phyloP scores from a whole-genome alignment of 2,113 vertebrate species.

The Cairina moschata region DNA sequence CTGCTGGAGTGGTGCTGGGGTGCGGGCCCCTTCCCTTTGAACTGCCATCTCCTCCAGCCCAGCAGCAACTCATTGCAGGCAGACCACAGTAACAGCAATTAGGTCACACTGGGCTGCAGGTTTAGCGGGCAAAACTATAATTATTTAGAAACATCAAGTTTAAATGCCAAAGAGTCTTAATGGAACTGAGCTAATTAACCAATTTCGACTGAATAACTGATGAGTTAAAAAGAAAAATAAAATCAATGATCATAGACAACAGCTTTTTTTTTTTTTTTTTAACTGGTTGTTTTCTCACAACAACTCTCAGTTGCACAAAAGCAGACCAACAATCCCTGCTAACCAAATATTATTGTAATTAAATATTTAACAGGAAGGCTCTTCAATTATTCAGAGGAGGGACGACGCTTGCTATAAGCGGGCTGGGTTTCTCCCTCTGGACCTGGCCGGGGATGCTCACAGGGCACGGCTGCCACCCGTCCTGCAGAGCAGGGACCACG shows the following conservation, averaged over 20 bases:
- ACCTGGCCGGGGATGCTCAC: neutral
- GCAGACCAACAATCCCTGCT: slow-evolving; percentile 43
- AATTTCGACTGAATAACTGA: slow-evolving; percentile 65
- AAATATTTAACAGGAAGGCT: slow-evolving; percentile 71
- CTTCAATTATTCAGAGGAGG: slow-evolving; percentile 63
- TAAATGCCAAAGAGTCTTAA: slow-evolving; percentile 68
- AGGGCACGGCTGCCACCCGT: neutral
- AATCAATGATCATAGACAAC: slow-evolving; percentile 59
- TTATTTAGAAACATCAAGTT: slow-evolving; percentile 71
- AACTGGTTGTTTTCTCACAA: slow-evolving; percentile 43
- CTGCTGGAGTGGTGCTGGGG: no score
- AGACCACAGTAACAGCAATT: slow-evolving; percentile 55
- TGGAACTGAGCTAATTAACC: slow-evolving; percentile 71
- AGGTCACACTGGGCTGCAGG: slow-evolving; percentile 63
- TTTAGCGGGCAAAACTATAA: slow-evolving; percentile 70
- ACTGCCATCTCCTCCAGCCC: neutral
- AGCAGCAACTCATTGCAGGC: slow-evolving; percentile 55
- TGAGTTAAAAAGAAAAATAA: slow-evolving; percentile 37
- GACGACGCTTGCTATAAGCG: neutral
- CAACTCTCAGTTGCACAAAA: slow-evolving; percentile 40
- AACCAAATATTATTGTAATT: slow-evolving; percentile 76
- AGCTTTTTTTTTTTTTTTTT: slow-evolving; percentile 13
- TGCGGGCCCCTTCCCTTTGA: neutral
- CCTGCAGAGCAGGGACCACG: neutral
- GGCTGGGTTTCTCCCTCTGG: neutral